These are phyloP conservation scores for Drosophila trapezifrons DNA, from an alignment of 1,140 invertebrate genomes.

Conservation along the genomic window DNA sequence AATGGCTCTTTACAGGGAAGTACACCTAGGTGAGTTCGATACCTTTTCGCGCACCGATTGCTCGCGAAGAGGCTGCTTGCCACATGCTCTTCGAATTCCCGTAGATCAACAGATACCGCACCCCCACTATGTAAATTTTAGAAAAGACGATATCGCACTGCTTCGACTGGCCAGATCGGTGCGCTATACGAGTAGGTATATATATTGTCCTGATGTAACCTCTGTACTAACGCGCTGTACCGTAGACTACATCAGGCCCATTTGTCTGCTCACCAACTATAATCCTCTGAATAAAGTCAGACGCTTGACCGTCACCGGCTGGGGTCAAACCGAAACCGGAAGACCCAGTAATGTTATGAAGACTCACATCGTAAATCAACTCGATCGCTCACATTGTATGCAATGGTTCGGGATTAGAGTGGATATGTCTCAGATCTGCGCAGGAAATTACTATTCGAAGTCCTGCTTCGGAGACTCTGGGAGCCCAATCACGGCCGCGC, in stretches of 20 bases:
- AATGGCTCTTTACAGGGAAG: not conserved
- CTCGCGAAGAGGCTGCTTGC: too few relatives aligned
- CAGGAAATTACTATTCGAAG: not conserved
- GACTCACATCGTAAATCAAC: not conserved
- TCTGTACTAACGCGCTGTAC: not conserved
- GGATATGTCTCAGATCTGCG: conserved; percentile 6
- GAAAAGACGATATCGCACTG: not conserved
- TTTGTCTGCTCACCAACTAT: conserved; percentile 7
- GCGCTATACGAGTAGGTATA: not conserved
- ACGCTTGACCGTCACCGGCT: not conserved
- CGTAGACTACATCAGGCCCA: not conserved
- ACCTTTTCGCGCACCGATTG: not conserved
- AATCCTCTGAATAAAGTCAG: not conserved
- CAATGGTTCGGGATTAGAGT: not conserved
- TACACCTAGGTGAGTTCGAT: conserved; percentile 2
- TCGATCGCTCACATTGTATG: not conserved
- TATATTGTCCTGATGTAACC: too few relatives aligned
- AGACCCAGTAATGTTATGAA: not conserved
- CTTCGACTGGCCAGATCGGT: not conserved
- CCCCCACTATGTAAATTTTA: not conserved
- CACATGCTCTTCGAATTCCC: not conserved
- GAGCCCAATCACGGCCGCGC: not conserved
- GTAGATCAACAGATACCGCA: not conserved
- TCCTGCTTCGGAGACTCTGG: not conserved
- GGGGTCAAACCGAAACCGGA: not conserved